phyloP scores from a whole-genome alignment of 2,797 vertebrate species.

The Propithecus perrieri region DNA sequence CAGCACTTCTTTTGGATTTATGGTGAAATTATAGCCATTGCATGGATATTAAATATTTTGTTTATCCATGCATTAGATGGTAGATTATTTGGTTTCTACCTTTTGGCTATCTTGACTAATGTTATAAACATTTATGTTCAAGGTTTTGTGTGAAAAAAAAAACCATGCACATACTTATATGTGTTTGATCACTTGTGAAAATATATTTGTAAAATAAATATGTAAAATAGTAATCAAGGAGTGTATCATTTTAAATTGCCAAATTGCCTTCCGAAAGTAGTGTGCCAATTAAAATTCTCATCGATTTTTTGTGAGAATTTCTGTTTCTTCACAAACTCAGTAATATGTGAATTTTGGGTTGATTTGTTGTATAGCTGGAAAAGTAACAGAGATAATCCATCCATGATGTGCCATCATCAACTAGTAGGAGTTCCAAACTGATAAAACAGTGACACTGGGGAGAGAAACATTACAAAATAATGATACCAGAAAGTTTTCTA shows the following conservation, averaged over 20 bases:
- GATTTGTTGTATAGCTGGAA: background rate
- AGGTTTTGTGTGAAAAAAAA: too few species aligned
- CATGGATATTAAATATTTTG: too few species aligned
- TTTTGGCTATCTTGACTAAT: too few species aligned
- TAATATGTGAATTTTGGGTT: background rate
- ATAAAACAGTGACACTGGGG: background rate
- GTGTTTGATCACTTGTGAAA: background rate
- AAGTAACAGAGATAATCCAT: background rate
- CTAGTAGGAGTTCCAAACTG: background rate
- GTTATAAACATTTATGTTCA: too few species aligned
- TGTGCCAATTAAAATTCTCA: background rate
- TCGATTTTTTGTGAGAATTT: background rate
- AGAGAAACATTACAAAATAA: background rate
- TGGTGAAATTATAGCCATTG: too few species aligned
- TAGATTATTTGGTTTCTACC: too few species aligned
- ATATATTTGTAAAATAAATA: background rate
- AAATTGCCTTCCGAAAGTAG: background rate
- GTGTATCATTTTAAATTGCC: background rate
- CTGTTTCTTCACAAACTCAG: background rate
- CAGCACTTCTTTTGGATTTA: too few species aligned
- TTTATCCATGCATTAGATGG: too few species aligned
- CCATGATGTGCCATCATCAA: background rate
- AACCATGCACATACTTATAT: background rate
- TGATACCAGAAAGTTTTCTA: background rate
- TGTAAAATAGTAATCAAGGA: background rate